Base-by-base conservation (phyloP, 2,888 invertebrate genomes). In the Prenolepis imparis region DNA sequence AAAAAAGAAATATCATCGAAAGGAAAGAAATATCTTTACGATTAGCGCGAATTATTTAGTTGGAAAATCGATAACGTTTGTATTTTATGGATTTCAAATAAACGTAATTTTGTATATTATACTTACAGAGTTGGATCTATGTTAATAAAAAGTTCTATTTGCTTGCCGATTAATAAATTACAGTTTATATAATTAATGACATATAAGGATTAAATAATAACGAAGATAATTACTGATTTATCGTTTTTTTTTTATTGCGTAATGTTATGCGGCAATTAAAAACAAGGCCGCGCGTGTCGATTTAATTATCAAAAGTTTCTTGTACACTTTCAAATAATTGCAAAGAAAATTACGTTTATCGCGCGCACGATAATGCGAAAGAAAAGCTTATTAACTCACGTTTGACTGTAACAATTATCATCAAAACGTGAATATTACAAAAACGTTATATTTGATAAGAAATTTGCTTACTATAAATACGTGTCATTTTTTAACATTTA, bases 121-220 rank as follows among this genome's bases (percentile, higher is more conserved):
- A 48, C 48, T 66, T 64, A n/a, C 24, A 41, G 24, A 11, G n/a
- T 75, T 55, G 12, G n/a, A 68, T 68, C 12, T 52, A 36, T 0
- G 12, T 18, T n/a, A 77, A 12, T 41, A 44, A 32, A 59, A 78
- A 68, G 41, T 78, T 59, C 21, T 68, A 72, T 24, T 57, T 11
- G 6, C 18, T 48, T 32, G 11, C 15, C 15, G n/a, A n/a, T n/a
- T n/a, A n/a, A n/a, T n/a, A n/a, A n/a, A 3, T 32, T 18, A 8
- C 41, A 28, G 32, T 78, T 48, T 57, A 44, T 44, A 59, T 9
- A 55, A 28, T 1, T 28, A 15, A 78, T 59, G n/a, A 41, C 32
- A 77, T 57, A 41, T 44, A 6, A 59, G 44, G 15, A 48, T 68
- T 78, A 68, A 78, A 59, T 57, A 59, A 78, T 59, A 78, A 3